Percentiles rank a stretch among this genome's conserved stretches.
phyloP scores from a whole-genome alignment of 1,140 invertebrate species.

The Bombus impatiens region DNA sequence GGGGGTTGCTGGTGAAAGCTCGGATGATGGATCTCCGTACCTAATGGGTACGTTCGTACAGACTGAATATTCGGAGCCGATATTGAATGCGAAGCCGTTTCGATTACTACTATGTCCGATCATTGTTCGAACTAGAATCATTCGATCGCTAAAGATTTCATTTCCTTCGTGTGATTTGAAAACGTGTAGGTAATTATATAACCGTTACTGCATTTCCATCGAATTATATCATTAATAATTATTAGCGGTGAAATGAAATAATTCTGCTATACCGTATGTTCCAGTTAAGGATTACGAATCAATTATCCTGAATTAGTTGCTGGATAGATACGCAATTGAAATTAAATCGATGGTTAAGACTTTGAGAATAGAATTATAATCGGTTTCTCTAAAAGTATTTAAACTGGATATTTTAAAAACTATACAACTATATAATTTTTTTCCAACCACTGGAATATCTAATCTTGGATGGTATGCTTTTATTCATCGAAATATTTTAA shows the following conservation, averaged over 20 bases:
- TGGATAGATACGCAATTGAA: background rate
- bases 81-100: too few species aligned
- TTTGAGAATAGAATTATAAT: background rate
- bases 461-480: too few species aligned
- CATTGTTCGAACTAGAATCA: background rate
- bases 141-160: background rate
- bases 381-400: too few species aligned
- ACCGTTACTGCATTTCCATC: background rate
- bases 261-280: background rate
- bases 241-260: background rate
- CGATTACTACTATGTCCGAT: too few species aligned
- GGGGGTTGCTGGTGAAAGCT: background rate
- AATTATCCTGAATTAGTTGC: background rate
- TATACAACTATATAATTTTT: too few species aligned
- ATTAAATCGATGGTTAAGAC: background rate
- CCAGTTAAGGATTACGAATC: background rate
- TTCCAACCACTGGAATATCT: too few species aligned
- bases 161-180: background rate
- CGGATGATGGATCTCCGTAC: background rate
- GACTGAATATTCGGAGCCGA: background rate
- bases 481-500: background rate
- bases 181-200: background rate
- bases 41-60: background rate
- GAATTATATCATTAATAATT: background rate
- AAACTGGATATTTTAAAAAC: too few species aligned